Base-by-base conservation (phyloP, 2,797 vertebrate species). In the Schizopygopsis malacanthus region DNA sequence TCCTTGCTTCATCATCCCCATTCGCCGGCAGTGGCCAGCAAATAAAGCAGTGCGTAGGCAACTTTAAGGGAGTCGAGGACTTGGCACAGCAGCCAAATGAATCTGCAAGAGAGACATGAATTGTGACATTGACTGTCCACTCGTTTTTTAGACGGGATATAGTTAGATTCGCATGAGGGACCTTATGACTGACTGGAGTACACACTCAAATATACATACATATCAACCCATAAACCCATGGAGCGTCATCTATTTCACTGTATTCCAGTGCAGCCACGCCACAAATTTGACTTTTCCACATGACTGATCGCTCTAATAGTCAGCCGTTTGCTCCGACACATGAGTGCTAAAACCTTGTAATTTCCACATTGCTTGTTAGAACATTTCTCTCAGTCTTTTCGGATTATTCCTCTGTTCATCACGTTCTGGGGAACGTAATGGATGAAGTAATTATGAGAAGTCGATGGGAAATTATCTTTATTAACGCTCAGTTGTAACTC, bases 241-340 rank as follows among this genome's bases (percentile, higher is more conserved):
- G 25, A 54, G 81, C 79, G 86, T 84, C 77, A 82, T 52, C 41
- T 54, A 75, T 88, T 81, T 88, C 37, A 50, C 81, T 84, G 65
- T 73, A 82, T 88, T 88, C 83, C 84, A 79, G 85, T 87, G 80
- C 79, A 90, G 81, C 54, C 69, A 88, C 75, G 81, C 86, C 84
- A 88, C 81, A 83, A 84, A 90, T 90, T 82, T 86, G 73, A 85
- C 86, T 89, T 86, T 89, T 88, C 87, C 76, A 87, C 85, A 86
- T 84, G 80, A 90, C 78, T 88, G 79, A 85, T 81, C 45, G 12
- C 86, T 81, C 69, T 63, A 89, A 88, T 86, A 87, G 84, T 87
- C 47, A 72, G 37, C 77, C 85, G 50, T 72, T 80, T 77, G 50
- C 87, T 90, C 82, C 61, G 72, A 73, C 83, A 89, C 85, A 89